These are phyloP conservation scores for Mesitornis unicolor DNA, from an alignment of 2,113 vertebrate genomes.

Conservation along the genomic window DNA sequence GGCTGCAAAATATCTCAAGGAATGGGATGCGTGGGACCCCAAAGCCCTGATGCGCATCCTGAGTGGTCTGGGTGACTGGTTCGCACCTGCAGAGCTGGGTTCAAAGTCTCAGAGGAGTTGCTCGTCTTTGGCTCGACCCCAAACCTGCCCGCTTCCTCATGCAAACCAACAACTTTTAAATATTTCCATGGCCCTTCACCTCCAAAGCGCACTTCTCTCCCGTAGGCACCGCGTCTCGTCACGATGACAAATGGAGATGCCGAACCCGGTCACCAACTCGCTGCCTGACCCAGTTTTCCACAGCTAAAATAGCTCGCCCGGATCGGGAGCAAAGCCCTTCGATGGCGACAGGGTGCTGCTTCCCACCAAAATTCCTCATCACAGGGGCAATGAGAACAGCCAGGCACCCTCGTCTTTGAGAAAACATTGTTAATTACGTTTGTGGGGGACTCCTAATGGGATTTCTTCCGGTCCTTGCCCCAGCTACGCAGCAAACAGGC, in stretches of 20 bases:
- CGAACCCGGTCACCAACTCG: background rate
- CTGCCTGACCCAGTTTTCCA: conserved; percentile 8
- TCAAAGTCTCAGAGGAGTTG: fast-evolving
- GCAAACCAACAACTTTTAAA: background rate
- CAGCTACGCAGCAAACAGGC: background rate
- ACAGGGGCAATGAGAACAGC: background rate
- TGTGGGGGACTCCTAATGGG: conserved; percentile 43
- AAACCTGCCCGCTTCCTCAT: background rate
- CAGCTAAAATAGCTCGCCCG: background rate
- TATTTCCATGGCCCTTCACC: background rate
- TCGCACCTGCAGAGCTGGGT: too few species aligned
- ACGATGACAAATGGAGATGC: conserved; percentile 47
- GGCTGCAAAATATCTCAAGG: background rate
- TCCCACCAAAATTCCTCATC: too few species aligned
- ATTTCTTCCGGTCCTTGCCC: conserved; percentile 34
- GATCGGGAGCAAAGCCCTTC: background rate
- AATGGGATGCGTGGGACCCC: background rate
- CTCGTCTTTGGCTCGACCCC: background rate
- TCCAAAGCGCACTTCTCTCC: background rate
- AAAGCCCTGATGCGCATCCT: fast-evolving
- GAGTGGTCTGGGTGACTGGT: too few species aligned
- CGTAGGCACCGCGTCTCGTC: background rate
- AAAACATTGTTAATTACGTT: conserved; percentile 56
- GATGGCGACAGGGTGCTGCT: fast-evolving
- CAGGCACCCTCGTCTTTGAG: background rate